A percentile compares a stretch with the other conserved stretches of the same genome.
phyloP scores from a whole-genome alignment of 2,113 vertebrate genomes.

The Lepisosteus osseus region DNA sequence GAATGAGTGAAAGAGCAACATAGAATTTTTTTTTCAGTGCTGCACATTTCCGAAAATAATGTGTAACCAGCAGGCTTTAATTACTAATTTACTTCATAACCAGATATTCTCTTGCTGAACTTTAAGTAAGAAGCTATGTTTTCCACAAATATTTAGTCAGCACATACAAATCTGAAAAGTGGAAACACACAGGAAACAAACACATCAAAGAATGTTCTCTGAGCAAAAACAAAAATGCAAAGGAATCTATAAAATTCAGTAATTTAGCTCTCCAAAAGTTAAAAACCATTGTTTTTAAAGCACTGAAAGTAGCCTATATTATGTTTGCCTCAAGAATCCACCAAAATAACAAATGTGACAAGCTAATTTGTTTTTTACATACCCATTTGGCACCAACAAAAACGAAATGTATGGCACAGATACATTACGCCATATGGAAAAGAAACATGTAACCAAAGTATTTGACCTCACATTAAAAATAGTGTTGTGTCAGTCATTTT shows the following conservation, averaged over 20 bases:
- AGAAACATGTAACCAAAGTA: conserved; percentile 5
- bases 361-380: conserved; percentile 54
- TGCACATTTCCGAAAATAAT: too few species aligned
- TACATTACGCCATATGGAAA: conserved; percentile 32
- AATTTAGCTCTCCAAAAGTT: too few species aligned
- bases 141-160: too few species aligned
- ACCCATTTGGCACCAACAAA: conserved; percentile 53
- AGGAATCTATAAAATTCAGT: too few species aligned
- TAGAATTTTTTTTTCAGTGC: too few species aligned
- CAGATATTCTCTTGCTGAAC: too few species aligned
- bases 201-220: background rate
- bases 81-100: too few species aligned
- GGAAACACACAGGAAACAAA: background rate
- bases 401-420: conserved; percentile 38
- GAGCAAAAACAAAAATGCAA: background rate
- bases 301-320: conserved; percentile 39
- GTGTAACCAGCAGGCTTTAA: too few species aligned
- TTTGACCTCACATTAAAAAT: conserved; percentile 22
- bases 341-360: conserved; percentile 49
- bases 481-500: conserved; percentile 15
- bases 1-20: too few species aligned
- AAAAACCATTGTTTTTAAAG: conserved; percentile 16
- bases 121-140: too few species aligned
- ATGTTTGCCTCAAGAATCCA: conserved; percentile 39
- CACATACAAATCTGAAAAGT: too few species aligned